Evolutionary conservation across 2,113 vertebrate species (phyloP).

Genomic region (Raja brachyura): DNA sequence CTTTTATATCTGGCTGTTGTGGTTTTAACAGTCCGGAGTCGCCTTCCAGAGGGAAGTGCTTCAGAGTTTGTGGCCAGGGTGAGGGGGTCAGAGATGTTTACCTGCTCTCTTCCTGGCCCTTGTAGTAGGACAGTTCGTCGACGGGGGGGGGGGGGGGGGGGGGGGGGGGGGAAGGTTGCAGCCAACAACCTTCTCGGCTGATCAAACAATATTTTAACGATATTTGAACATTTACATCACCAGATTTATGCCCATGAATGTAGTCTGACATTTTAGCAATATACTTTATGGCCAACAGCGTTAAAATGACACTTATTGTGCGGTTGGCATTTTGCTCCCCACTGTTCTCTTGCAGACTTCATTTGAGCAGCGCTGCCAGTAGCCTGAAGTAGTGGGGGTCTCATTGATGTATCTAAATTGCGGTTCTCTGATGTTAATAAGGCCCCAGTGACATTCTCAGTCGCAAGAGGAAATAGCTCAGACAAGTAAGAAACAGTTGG

Average conservation of each 20-base stretch:
- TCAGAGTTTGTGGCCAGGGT: background rate
- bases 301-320: background rate
- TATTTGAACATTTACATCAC: background rate
- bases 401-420: background rate
- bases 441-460: background rate
- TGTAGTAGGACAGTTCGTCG: too few relatives aligned
- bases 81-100: too few relatives aligned
- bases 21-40: too few relatives aligned
- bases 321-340: background rate
- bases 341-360: background rate
- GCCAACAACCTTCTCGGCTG: too few relatives aligned
- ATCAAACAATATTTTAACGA: background rate
- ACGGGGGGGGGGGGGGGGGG: too few relatives aligned
- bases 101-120: too few relatives aligned
- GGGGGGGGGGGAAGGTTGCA: too few relatives aligned
- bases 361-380: background rate
- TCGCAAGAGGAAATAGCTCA: background rate
- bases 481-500: background rate
- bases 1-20: too few relatives aligned
- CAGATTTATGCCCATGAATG: background rate
- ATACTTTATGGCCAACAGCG: background rate
- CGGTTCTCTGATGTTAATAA: background rate
- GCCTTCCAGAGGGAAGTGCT: too few relatives aligned
- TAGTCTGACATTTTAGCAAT: background rate
- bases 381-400: background rate